Percentiles rank a stretch among this genome's conserved stretches.
Evolutionary conservation across 2,888 invertebrate genomes (phyloP).

Genomic region (Schizaphis graminum): DNA sequence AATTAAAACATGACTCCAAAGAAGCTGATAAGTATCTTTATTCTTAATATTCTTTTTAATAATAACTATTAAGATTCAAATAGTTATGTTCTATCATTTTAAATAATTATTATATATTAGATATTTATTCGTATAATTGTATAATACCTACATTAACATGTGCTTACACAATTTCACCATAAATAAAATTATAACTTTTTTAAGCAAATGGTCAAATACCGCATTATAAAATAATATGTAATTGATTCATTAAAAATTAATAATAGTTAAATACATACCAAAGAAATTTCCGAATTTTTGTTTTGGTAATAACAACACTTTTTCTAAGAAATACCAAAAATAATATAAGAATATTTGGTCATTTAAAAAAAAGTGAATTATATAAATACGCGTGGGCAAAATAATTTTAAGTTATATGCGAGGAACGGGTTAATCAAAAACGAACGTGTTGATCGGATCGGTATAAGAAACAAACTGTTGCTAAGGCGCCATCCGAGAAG

Average conservation of each 20-base stretch:
- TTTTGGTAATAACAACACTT: constrained; percentile 30
- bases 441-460: constrained; percentile 64
- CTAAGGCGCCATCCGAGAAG: constrained; percentile 62
- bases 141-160: no score
- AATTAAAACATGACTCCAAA: not conserved
- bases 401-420: not conserved
- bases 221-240: not conserved
- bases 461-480: constrained; percentile 62
- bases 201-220: not conserved
- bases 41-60: not conserved
- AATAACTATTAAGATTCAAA: not conserved
- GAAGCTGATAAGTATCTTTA: not conserved
- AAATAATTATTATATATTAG: not conserved
- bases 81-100: not conserved
- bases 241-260: not conserved
- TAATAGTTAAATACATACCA: constrained; percentile 14
- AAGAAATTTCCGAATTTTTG: not conserved
- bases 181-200: not conserved
- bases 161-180: not conserved
- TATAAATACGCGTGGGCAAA: constrained; percentile 21
- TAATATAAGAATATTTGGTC: not conserved
- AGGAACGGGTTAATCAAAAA: constrained; percentile 51
- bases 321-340: not conserved
- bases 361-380: not conserved
- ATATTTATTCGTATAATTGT: not conserved